Evolutionary conservation across 1,140 invertebrate species (phyloP).

Genomic region (Cydia strobilella): DNA sequence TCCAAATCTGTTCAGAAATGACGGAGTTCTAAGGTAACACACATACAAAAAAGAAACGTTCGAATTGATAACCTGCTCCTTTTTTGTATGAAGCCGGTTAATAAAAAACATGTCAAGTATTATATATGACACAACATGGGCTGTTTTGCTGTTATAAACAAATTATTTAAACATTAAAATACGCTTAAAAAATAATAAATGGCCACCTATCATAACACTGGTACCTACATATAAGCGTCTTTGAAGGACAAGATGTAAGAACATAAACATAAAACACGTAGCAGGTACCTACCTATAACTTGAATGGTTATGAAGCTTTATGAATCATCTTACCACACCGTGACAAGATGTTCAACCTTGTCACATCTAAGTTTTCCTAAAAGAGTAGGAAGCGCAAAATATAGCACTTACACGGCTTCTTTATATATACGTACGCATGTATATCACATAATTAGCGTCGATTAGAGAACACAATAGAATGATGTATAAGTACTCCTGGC

Average conservation of each 20-base stretch:
- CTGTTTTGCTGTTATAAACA: neutral
- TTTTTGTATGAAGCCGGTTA: no score
- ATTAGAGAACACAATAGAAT: conserved; percentile 57
- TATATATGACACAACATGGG: neutral
- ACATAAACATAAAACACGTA: neutral
- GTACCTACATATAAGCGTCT: neutral
- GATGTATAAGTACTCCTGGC: conserved; percentile 29
- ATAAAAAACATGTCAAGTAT: neutral
- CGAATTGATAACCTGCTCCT: no score
- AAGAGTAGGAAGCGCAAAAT: conserved; percentile 36
- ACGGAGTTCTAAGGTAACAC: no score
- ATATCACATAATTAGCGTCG: conserved; percentile 39
- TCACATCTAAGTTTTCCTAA: conserved; percentile 35
- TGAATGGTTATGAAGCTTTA: neutral
- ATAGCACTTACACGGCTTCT: conserved; percentile 41
- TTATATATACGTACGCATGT: neutral
- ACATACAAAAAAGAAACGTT: no score
- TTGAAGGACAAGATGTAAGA: conserved; percentile 5
- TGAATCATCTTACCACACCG: conserved; percentile 20
- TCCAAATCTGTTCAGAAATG: no score
- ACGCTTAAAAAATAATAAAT: neutral
- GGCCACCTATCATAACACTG: neutral
- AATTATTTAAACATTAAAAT: neutral
- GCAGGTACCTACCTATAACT: neutral
- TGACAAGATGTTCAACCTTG: conserved; percentile 35